These are phyloP conservation scores for Dryas iulia DNA, from an alignment of 1,140 invertebrate genomes.

Conservation along the genomic window DNA sequence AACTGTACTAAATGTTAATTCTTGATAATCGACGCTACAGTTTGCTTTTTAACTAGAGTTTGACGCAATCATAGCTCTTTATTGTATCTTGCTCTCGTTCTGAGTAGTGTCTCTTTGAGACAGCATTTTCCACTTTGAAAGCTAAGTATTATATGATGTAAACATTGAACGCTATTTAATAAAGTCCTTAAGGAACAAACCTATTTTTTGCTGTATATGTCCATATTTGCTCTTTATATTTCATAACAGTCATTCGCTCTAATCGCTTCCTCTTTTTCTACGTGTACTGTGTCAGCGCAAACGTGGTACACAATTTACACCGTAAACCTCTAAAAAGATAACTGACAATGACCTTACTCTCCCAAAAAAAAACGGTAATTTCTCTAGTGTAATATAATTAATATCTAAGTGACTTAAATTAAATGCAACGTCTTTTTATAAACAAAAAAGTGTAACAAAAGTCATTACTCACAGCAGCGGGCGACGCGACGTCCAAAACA, in stretches of 20 bases:
- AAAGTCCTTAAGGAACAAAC: not conserved
- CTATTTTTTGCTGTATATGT: not conserved
- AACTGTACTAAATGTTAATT: conserved; percentile 9
- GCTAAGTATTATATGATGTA: not conserved
- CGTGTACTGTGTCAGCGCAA: not conserved
- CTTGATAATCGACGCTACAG: conserved; percentile 13
- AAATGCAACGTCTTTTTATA: conserved; percentile 5
- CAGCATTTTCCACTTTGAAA: not conserved
- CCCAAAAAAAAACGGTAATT: not conserved
- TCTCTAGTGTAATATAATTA: not conserved
- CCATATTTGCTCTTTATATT: not conserved
- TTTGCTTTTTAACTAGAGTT: not conserved
- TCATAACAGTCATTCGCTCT: not conserved
- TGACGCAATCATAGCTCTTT: not conserved
- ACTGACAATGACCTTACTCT: not conserved
- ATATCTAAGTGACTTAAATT: not conserved
- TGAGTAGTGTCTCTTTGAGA: not conserved
- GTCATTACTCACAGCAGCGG: conserved; percentile 25
- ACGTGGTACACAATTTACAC: not conserved
- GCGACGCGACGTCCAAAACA: conserved; percentile 30
- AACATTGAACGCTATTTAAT: not conserved
- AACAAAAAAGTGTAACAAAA: conserved; percentile 27
- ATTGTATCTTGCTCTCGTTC: not conserved
- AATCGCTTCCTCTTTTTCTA: not conserved
- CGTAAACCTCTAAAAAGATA: not conserved